Base-by-base conservation (phyloP, 2,888 invertebrate genomes). In the Limnephilus lunatus region DNA sequence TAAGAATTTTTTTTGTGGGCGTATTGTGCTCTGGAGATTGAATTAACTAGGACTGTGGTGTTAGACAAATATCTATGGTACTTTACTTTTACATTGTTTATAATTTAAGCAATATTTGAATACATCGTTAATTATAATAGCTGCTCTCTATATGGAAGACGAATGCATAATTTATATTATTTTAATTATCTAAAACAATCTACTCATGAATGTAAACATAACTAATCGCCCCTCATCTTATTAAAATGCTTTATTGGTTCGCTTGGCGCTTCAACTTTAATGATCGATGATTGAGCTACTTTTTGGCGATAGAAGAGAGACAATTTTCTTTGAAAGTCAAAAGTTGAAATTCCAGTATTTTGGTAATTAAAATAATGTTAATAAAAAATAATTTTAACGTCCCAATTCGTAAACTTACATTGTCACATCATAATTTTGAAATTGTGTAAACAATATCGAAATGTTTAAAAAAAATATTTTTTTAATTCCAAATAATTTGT, bases 111-210 rank as follows among this genome's bases (percentile, higher is more conserved):
- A 53, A 48, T 87, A 87, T 53, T n/a, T 48, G 30, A 48, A 12
- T 87, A 48, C 31, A 48, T 32, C 9, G 68, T 68, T 68, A 44
- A 68, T 68, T 31, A 90, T 48, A 44, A 90, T 90, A 90, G 90
- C 90, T 90, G 90, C 90, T 85, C 85, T 90, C 90, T 90, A 85
- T 82, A 68, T 90, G 90, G 90, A 90, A 90, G 90, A 90, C 90
- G 83, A 90, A 89, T 81, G 81, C 81, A 86, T 68, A 68, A 68
- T 68, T 68, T 68, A 82, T 82, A 82, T 82, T 32, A 32, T 32
- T 32, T 32, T 32, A 82, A 32, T 82, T 82, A 9, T n/a, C 68
- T 68, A 68, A 68, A 68, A 25, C 68, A 68, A 68, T 25, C 68
- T 68, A 25, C 25, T 68, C 68, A 9, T 68, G 68, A 68, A 68